A percentile compares a stretch with the other conserved stretches of the same genome.
Evolutionary conservation across 2,113 vertebrate genomes (phyloP).

Genomic region (Cochlearius cochlearius): DNA sequence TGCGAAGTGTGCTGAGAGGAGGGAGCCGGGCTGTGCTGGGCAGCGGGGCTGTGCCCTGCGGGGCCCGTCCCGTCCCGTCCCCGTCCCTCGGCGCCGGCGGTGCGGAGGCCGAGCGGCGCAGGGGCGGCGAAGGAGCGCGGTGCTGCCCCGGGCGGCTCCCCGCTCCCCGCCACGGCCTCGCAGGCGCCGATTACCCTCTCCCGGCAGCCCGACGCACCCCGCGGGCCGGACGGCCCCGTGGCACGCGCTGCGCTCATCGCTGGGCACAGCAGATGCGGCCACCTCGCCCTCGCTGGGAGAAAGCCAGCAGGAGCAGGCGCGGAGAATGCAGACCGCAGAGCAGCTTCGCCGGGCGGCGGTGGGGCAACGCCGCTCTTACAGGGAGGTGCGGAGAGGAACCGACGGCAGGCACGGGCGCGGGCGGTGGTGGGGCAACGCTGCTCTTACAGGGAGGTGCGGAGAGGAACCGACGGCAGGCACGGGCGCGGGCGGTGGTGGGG

Average conservation of each 20-base stretch:
- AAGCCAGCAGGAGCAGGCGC: neutral
- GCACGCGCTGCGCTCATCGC: neutral
- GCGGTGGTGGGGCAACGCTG: too few relatives aligned
- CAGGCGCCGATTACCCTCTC: neutral
- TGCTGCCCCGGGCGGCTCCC: neutral
- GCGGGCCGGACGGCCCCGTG: neutral
- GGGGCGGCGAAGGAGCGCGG: too few relatives aligned
- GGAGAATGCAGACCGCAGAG: neutral
- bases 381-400: neutral
- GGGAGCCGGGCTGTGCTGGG: too few relatives aligned
- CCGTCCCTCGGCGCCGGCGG: neutral
- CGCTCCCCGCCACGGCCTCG: neutral
- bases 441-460: too few relatives aligned
- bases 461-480: too few relatives aligned
- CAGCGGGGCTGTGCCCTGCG: neutral
- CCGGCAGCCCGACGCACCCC: neutral
- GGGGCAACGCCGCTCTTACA: neutral
- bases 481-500: too few relatives aligned
- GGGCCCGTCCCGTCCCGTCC: too few relatives aligned
- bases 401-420: too few relatives aligned
- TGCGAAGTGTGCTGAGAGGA: fast-evolving
- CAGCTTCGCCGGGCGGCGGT: neutral
- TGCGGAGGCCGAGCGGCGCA: neutral
- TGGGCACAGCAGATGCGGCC: neutral
- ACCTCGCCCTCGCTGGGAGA: neutral